phyloP scores from a whole-genome alignment of 2,113 vertebrate genomes.

The Leiothrix lutea region DNA sequence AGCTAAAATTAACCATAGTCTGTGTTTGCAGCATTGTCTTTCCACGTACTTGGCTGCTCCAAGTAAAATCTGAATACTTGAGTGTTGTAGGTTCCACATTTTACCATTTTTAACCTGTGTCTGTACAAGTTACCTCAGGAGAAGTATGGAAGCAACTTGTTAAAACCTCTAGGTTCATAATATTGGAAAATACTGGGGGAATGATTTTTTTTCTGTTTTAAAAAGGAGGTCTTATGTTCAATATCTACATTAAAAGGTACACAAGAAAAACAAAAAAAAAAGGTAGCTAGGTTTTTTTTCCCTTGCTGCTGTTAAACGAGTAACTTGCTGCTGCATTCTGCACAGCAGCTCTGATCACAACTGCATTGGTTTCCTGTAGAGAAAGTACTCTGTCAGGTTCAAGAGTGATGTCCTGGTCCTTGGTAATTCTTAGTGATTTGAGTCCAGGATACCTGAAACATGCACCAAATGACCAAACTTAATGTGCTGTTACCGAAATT shows the following conservation, averaged over 20 bases:
- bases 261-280: neutral
- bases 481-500: neutral
- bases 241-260: neutral
- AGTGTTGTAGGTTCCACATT: neutral
- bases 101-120: neutral
- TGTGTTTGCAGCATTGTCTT: neutral
- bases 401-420: neutral
- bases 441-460: neutral
- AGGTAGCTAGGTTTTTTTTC: neutral
- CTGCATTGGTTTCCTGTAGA: neutral
- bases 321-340: neutral
- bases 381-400: neutral
- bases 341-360: neutral
- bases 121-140: neutral
- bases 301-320: neutral
- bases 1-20: neutral
- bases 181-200: neutral
- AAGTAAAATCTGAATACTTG: neutral
- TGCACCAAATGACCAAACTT: neutral
- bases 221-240: neutral
- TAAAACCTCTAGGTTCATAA: neutral
- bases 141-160: neutral
- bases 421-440: neutral
- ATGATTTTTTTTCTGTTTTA: neutral
- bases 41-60: neutral